phyloP scores from a whole-genome alignment of 2,113 vertebrate genomes.

The Taurulus bubalis region DNA sequence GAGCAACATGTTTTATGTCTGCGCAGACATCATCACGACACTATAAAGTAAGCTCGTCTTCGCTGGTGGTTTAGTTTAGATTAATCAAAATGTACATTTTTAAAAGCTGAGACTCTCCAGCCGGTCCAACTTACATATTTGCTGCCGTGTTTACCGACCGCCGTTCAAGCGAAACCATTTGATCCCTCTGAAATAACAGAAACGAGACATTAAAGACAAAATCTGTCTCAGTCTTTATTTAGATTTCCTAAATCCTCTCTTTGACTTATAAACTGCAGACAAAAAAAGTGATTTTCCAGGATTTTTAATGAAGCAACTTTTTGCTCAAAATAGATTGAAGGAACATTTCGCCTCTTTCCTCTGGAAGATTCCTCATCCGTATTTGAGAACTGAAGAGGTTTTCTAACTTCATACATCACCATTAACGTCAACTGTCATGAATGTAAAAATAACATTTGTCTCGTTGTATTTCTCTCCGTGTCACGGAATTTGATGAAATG shows the following conservation, averaged over 20 bases:
- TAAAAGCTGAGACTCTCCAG: slow-evolving; percentile 45
- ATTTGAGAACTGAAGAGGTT: slow-evolving; percentile 58
- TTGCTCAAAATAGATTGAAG: slow-evolving; percentile 74
- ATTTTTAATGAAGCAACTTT: slow-evolving; percentile 74
- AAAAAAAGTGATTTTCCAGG: slow-evolving; percentile 74
- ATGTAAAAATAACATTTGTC: slow-evolving; percentile 76
- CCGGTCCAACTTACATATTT: slow-evolving; percentile 77
- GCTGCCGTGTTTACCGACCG: slow-evolving; percentile 72
- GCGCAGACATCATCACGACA: slow-evolving; percentile 47
- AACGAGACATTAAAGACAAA: slow-evolving; percentile 68
- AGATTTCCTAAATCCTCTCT: slow-evolving; percentile 61
- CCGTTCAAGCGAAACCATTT: slow-evolving; percentile 60
- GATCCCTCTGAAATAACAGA: slow-evolving; percentile 68
- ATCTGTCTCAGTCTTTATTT: slow-evolving; percentile 74
- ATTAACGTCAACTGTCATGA: slow-evolving; percentile 72
- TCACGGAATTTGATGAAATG: slow-evolving; percentile 75
- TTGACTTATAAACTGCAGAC: slow-evolving; percentile 65
- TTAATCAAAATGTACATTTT: slow-evolving; percentile 59
- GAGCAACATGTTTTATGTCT: slow-evolving; percentile 58
- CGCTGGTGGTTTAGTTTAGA: slow-evolving; percentile 26
- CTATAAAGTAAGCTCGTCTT: slow-evolving; percentile 51
- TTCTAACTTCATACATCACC: slow-evolving; percentile 62
- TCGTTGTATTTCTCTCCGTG: slow-evolving; percentile 67
- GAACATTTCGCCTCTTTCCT: slow-evolving; percentile 71
- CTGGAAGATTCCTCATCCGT: slow-evolving; percentile 53